Evolutionary conservation across 64 coral and sea anemone genomes (phyloP).

Genomic region (Cladopsammia gracilis): DNA sequence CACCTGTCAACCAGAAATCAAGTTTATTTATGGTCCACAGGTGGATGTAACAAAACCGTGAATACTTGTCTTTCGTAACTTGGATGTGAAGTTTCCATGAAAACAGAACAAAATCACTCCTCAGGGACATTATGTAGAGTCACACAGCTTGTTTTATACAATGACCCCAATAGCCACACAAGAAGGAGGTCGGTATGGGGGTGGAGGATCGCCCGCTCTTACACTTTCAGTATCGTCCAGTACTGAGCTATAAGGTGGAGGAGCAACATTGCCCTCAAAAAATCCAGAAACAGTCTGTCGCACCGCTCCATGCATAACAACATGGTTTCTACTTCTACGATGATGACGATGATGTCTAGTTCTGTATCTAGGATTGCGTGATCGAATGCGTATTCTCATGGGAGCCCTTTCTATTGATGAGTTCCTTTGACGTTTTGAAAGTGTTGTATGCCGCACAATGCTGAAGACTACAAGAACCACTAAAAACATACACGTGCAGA

Average conservation of each 20-base stretch:
- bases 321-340: slow-evolving; percentile 63
- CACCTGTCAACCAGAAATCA: background rate
- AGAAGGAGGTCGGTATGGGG: slow-evolving; percentile 76
- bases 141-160: slow-evolving; percentile 32
- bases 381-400: slow-evolving; percentile 70
- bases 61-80: background rate
- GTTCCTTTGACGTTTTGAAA: slow-evolving; percentile 76
- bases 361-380: slow-evolving; percentile 69
- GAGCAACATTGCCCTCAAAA: slow-evolving; percentile 93
- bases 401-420: slow-evolving; percentile 77
- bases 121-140: background rate
- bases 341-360: slow-evolving; percentile 72
- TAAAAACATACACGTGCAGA: slow-evolving; percentile 91
- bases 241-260: slow-evolving; percentile 88
- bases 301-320: slow-evolving; percentile 62
- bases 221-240: slow-evolving; percentile 91
- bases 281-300: slow-evolving; percentile 90
- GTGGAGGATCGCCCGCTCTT: slow-evolving; percentile 79
- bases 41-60: background rate
- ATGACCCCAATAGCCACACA: slow-evolving; percentile 82
- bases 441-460: slow-evolving; percentile 83
- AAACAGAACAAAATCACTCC: background rate
- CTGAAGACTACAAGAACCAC: slow-evolving; percentile 93
- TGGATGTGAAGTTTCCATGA: background rate
- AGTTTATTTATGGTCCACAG: background rate